A percentile compares a stretch with the other conserved stretches of the same genome.
phyloP scores from a whole-genome alignment of 2,113 vertebrate species.

The Sinocyclocheilus anshuiensis region DNA sequence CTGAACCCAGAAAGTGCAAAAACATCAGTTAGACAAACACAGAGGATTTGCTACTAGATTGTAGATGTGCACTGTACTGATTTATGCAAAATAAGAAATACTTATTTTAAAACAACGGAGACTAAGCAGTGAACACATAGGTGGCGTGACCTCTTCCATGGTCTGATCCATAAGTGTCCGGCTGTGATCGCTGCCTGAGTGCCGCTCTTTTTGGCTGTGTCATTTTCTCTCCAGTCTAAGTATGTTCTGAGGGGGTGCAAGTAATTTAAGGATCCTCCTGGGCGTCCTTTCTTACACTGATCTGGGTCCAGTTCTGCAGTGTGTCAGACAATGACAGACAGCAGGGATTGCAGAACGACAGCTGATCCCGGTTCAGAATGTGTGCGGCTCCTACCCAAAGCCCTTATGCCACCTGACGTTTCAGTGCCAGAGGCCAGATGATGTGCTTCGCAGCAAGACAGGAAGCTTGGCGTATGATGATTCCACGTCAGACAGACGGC shows the following conservation, averaged over 20 bases:
- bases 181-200: neutral
- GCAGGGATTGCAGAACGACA: slow-evolving; percentile 16
- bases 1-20: neutral
- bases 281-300: neutral
- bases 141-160: slow-evolving; percentile 25
- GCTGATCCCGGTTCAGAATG: slow-evolving; percentile 19
- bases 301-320: slow-evolving; percentile 8
- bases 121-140: neutral
- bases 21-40: neutral
- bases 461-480: slow-evolving; percentile 55
- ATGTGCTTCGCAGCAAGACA: slow-evolving; percentile 47
- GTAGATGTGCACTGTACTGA: neutral
- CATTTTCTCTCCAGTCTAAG: neutral
- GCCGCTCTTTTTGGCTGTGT: neutral
- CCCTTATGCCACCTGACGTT: slow-evolving; percentile 41
- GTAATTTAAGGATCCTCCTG: slow-evolving; percentile 27
- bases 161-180: slow-evolving; percentile 3
- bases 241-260: slow-evolving; percentile 30
- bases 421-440: slow-evolving; percentile 47
- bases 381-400: slow-evolving; percentile 12
- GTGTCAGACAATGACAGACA: slow-evolving; percentile 32
- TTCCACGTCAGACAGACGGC: slow-evolving; percentile 54
- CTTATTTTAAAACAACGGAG: neutral
- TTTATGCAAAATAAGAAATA: neutral
- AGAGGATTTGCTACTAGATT: neutral